These are phyloP conservation scores for Tangachromis dhanisi DNA, from an alignment of 2,113 vertebrate genomes.

Conservation along the genomic window DNA sequence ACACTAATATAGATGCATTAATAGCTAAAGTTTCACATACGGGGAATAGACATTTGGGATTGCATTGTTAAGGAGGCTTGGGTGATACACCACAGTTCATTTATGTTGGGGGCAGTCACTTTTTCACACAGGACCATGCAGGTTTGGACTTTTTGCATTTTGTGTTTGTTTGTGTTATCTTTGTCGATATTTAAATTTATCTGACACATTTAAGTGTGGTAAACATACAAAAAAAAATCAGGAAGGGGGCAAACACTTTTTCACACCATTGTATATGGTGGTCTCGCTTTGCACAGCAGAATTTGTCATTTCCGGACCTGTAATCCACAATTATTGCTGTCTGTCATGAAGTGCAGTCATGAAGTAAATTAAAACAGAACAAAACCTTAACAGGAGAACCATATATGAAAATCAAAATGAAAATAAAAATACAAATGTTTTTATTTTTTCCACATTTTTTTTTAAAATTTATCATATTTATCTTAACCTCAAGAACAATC, in stretches of 20 bases:
- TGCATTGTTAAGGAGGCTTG: background rate
- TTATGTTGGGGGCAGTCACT: background rate
- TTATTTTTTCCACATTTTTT: background rate
- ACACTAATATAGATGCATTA: background rate
- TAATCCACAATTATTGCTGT: background rate
- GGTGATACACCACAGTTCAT: background rate
- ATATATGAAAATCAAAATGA: background rate
- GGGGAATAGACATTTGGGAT: background rate
- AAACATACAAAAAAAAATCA: background rate
- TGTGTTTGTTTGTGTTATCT: background rate
- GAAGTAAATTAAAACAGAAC: background rate
- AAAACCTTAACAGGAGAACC: background rate
- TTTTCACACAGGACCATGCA: background rate
- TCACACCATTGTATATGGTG: background rate
- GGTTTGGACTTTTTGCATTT: rapidly evolving
- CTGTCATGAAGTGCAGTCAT: background rate
- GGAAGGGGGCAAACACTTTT: background rate
- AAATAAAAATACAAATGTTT: background rate
- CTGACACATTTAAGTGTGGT: background rate
- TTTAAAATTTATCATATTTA: rapidly evolving
- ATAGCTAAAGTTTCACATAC: background rate
- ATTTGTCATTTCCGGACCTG: rapidly evolving
- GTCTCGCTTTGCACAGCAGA: background rate
- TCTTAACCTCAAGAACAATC: background rate
- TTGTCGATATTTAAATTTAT: background rate